These are phyloP conservation scores for Ichneumon xanthorius DNA, from an alignment of 2,888 invertebrate genomes.

Conservation along the genomic window DNA sequence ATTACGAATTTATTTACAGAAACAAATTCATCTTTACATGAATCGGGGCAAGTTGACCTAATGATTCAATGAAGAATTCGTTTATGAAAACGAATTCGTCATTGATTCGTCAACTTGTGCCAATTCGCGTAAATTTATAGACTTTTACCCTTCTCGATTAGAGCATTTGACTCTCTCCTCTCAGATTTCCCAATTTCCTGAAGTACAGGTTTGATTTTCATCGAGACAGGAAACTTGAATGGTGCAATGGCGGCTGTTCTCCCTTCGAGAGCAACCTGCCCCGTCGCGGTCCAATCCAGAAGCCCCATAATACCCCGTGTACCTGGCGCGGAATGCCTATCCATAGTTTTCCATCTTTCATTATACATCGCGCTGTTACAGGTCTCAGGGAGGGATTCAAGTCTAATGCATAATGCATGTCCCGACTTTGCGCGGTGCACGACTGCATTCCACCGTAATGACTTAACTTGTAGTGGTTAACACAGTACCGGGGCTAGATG, in stretches of 20 bases:
- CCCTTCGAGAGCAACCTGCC: background rate
- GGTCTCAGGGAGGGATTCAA: slow-evolving; percentile 50
- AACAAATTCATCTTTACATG: too few relatives aligned
- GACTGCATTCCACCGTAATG: slow-evolving; percentile 80
- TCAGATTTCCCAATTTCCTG: too few relatives aligned
- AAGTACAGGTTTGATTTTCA: background rate
- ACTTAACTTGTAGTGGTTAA: slow-evolving; percentile 78
- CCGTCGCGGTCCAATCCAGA: background rate
- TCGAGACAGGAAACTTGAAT: background rate
- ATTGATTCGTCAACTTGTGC: too few relatives aligned
- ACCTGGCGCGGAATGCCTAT: background rate
- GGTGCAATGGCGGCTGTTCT: background rate
- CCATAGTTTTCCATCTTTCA: slow-evolving; percentile 49
- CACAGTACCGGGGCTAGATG: slow-evolving; percentile 75
- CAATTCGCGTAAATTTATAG: background rate
- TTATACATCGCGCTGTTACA: slow-evolving; percentile 46
- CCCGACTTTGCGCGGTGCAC: slow-evolving; percentile 57
- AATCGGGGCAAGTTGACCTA: too few relatives aligned
- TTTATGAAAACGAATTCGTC: too few relatives aligned
- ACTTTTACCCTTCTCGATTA: too few relatives aligned
- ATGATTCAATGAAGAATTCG: too few relatives aligned
- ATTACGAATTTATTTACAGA: background rate
- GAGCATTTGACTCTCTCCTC: too few relatives aligned
- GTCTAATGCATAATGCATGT: slow-evolving; percentile 77
- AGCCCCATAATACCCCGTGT: slow-evolving; percentile 8